phyloP scores from a whole-genome alignment of 2,113 vertebrate genomes.

The Ptyas mucosa region DNA sequence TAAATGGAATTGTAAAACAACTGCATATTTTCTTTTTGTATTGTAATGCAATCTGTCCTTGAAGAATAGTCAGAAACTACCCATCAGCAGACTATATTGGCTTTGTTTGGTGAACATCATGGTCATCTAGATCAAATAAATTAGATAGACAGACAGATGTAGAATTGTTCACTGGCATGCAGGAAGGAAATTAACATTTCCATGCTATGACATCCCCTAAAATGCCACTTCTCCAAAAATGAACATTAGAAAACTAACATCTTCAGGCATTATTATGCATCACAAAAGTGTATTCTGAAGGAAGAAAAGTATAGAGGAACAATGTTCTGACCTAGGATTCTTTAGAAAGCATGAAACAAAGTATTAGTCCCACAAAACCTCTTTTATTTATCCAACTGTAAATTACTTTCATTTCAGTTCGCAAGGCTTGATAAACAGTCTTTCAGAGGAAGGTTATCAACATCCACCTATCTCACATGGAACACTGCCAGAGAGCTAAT shows the following conservation, averaged over 20 bases:
- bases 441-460: no score
- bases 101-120: neutral
- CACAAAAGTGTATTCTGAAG: neutral
- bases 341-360: no score
- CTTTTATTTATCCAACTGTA: no score
- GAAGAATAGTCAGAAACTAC: neutral
- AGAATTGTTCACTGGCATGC: neutral
- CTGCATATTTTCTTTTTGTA: neutral
- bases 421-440: no score
- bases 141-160: neutral
- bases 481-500: no score
- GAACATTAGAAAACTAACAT: neutral
- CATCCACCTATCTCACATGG: no score
- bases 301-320: neutral
- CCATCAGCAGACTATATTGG: neutral
- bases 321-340: no score
- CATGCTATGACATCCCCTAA: neutral
- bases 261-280: neutral
- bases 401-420: no score
- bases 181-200: neutral
- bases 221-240: neutral
- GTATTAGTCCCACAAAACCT: no score
- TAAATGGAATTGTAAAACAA: neutral
- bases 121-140: neutral
- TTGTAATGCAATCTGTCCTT: neutral